A percentile compares a stretch with the other conserved stretches of the same genome.
Evolutionary conservation across 1,140 invertebrate genomes (phyloP).

Genomic region (Bilobella aurantiaca): DNA sequence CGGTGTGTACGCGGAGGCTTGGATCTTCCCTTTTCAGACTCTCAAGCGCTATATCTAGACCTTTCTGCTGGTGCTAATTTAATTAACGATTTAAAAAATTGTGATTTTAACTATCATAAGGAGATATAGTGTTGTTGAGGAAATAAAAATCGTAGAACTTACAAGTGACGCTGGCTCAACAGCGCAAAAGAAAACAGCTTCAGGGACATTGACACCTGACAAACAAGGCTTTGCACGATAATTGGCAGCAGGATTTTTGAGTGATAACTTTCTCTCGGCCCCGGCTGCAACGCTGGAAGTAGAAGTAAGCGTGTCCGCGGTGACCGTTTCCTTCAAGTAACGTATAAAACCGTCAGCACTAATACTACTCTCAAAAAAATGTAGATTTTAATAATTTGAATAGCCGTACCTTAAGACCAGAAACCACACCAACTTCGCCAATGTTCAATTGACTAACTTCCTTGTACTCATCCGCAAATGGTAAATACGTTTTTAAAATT

Average conservation of each 20-base stretch:
- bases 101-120: not conserved
- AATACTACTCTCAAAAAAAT: not conserved
- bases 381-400: not conserved
- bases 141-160: conserved; percentile 13
- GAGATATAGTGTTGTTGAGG: not conserved
- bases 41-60: conserved; percentile 72
- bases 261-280: conserved; percentile 47
- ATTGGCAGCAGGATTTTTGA: conserved; percentile 28
- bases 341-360: too few relatives aligned
- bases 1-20: conserved; percentile 65
- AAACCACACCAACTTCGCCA: conserved; percentile 85
- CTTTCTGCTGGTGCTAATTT: conserved; percentile 50
- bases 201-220: conserved; percentile 59
- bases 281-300: conserved; percentile 45
- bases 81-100: conserved; percentile 12
- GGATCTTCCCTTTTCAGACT: conserved; percentile 87
- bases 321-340: conserved; percentile 51
- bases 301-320: conserved; percentile 74
- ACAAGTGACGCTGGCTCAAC: conserved; percentile 77
- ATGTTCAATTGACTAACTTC: conserved; percentile 53
- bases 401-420: conserved; percentile 61
- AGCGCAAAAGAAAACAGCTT: conserved; percentile 94
- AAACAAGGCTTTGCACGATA: conserved; percentile 42
- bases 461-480: conserved; percentile 74
- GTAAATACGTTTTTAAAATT: conserved; percentile 55